Evolutionary conservation across 2,888 invertebrate species (phyloP), one percentile per base, ranked within the genome.

Genomic region (Pristionchus mayeri): DNA sequence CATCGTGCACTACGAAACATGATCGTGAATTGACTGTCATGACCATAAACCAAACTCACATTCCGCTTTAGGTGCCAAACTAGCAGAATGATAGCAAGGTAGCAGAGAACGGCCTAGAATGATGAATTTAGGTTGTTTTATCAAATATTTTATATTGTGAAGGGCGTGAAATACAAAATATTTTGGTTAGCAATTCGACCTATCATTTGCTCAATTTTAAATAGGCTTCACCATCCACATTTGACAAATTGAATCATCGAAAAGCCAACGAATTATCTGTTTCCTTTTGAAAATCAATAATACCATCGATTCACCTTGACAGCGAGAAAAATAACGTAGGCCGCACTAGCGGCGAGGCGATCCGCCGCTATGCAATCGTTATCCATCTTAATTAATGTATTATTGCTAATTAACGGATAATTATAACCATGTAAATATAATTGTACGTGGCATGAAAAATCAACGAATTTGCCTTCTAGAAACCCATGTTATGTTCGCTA

Each of bases 31-130:
- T 37, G 63, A 63, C 13, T 63, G 13, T 63, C 16, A 7, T 1
- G 18, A 11, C 2, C 4, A 2, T 57, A 24, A 16, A 63, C 6
- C 13, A 18, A 40, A 40, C 71, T 71, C 24, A 44, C 71, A 40
- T 71, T 71, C 18, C 71, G n/a, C 44, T 71, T 71, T 4, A 71
- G 30, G 13, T 71, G 71, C 71, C 71, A 71, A 9, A 71, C 71
- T 1, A 71, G 40, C n/a, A 71, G 71, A 0, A 71, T 11, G n/a
- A 71, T 27, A 11, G 71, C 30, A 13, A 71, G 0, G 40, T 71
- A 71, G 40, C 71, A 71, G n/a, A 71, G 40, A 71, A 71, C 21
- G 2, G 71, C 71, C 71, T 71, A 40, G 9, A 44, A 71, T 2
- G 63, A 67, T 4, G n/a, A 21, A 54, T 13, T 54, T 54, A 7